These are phyloP conservation scores for Polydrusus tereticollis DNA, from an alignment of 2,888 invertebrate genomes.

Conservation along the genomic window DNA sequence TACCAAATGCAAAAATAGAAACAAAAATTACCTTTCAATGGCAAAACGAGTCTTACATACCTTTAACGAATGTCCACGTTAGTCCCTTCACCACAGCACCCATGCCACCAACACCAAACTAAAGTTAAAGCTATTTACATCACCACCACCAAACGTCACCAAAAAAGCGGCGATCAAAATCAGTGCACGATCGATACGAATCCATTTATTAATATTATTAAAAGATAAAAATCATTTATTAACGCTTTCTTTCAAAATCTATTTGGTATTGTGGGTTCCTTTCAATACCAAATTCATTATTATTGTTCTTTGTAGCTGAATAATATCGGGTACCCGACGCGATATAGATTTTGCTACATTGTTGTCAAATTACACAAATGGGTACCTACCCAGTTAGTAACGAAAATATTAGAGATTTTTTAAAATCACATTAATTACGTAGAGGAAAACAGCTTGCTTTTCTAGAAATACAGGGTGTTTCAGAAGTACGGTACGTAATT, in stretches of 20 bases:
- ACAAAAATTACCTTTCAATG: neutral
- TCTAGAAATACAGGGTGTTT: no score
- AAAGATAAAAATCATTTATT: neutral
- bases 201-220: neutral
- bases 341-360: neutral
- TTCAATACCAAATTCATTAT: conserved; percentile 8
- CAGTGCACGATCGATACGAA: neutral
- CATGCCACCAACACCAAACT: neutral
- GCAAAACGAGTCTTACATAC: conserved; percentile 23
- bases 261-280: neutral
- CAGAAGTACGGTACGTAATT: no score
- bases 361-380: conserved; percentile 3
- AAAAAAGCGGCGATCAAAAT: neutral
- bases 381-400: no score
- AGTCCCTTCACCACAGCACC: conserved; percentile 31
- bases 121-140: conserved; percentile 2
- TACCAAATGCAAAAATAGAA: neutral
- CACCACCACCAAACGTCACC: conserved; percentile 1
- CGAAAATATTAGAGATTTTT: neutral
- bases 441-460: no score
- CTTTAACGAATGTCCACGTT: conserved; percentile 33
- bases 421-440: no score
- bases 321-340: neutral
- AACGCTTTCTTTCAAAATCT: neutral
- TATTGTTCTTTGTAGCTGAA: neutral